Evolutionary conservation across 2,888 invertebrate species (phyloP), one percentile per base, ranked within the genome.

Genomic region (Caenorhabditis japonica): DNA sequence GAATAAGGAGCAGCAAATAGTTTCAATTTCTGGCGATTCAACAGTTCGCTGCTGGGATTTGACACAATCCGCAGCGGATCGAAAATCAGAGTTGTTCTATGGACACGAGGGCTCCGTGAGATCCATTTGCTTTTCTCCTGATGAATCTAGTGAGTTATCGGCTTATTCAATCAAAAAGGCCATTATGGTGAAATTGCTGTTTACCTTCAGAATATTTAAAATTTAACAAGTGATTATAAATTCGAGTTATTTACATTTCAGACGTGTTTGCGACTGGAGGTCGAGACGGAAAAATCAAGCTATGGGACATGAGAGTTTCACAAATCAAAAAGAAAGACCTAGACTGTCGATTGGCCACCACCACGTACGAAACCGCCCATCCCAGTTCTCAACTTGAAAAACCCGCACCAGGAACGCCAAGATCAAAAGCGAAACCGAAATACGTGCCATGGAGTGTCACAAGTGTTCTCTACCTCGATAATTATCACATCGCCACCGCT

Each of bases 61-160:
- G n/a, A 60, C 36, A 13, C 55, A 60, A n/a, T 3, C 53, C 0
- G 15, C 49, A 8, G 7, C 1, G 2, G n/a, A 62, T 25, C 44
- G 52, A 49, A 44, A 33, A 4, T 70, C 59, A n/a, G 53, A 70
- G 36, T 21, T 73, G 23, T 76, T 73, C 30, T 44, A 19, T 19
- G 76, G 76, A 12, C 76, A 76, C 30, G 72, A 72, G 21, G 72
- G 72, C 15, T 71, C 76, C 2, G 72, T 76, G 0, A 13, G 72
- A 39, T 72, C 76, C 3, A 61, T 71, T 15, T 47, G 47, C 23
- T 75, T 71, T 21, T 46, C 68, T 17, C 68, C 68, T 3, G 53
- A 68, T 33, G 47, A 62, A 47, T 60, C 75, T 2, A 71, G 75
- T 75, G 17, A 52, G 59, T 27, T n/a, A n/a, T n/a, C n/a, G n/a